Conservation (phyloP, 2,888 invertebrate species). For the Eilema caniola region DNA sequence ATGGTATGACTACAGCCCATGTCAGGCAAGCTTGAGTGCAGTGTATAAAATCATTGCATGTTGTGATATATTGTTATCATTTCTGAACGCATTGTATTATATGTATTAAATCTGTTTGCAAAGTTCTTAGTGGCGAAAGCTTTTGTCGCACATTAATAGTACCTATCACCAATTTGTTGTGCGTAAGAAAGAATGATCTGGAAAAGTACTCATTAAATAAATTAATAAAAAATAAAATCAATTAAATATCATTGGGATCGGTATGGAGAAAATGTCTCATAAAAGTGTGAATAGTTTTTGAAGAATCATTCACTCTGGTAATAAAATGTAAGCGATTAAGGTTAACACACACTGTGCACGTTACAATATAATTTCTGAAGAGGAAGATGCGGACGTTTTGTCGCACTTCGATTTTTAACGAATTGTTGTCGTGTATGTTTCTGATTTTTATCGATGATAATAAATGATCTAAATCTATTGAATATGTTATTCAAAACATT, state of each 20-base stretch:
- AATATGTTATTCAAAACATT: too few relatives aligned
- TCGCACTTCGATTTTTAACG: background rate
- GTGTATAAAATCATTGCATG: slow-evolving; percentile 45
- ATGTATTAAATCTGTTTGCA: slow-evolving; percentile 56
- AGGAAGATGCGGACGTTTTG: background rate
- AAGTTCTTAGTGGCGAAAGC: slow-evolving; percentile 65
- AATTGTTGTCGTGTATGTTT: background rate
- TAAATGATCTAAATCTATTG: background rate
- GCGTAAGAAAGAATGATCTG: slow-evolving; percentile 45
- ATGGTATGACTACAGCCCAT: slow-evolving; percentile 2
- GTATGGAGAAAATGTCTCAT: slow-evolving; percentile 8
- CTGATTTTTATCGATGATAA: background rate
- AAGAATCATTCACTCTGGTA: background rate
- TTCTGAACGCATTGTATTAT: slow-evolving; percentile 49
- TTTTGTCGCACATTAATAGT: slow-evolving; percentile 77
- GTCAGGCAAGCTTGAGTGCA: slow-evolving; percentile 32
- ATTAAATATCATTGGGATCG: too few relatives aligned
- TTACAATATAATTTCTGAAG: background rate
- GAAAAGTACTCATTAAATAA: slow-evolving; percentile 45
- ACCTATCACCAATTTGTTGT: slow-evolving; percentile 63
- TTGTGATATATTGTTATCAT: slow-evolving; percentile 57
- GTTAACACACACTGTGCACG: slow-evolving; percentile 2
- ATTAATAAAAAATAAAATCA: too few relatives aligned
- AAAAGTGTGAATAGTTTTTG: background rate
- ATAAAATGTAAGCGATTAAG: background rate